Evolutionary conservation across 2,888 invertebrate genomes (phyloP).

Genomic region (Crepidodera aurea): DNA sequence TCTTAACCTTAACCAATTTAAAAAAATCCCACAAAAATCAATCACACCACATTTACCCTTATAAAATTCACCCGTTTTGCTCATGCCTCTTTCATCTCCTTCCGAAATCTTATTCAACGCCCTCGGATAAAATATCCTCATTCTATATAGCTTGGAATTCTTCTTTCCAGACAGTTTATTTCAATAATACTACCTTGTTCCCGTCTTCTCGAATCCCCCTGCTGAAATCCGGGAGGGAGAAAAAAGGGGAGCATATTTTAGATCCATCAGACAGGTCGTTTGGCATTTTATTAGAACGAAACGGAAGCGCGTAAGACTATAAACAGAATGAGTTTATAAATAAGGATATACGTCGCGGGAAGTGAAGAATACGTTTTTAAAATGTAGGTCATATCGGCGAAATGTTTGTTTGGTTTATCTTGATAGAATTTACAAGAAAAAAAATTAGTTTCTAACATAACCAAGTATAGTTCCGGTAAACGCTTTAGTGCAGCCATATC

Average conservation of each 20-base stretch:
- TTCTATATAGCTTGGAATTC: slow-evolving; percentile 40
- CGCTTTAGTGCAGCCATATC: too few relatives aligned
- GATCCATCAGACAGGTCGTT: slow-evolving; percentile 37
- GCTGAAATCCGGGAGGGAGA: background rate
- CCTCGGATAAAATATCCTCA: slow-evolving; percentile 28
- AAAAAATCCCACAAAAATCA: background rate
- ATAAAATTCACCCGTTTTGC: slow-evolving; percentile 25
- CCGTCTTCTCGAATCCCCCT: slow-evolving; percentile 27
- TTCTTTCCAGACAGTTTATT: slow-evolving; percentile 42
- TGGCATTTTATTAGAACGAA: slow-evolving; percentile 39
- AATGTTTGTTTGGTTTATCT: too few relatives aligned
- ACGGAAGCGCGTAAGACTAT: slow-evolving; percentile 37
- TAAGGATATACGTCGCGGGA: slow-evolving; percentile 22
- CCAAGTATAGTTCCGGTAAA: too few relatives aligned
- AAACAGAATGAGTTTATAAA: slow-evolving; percentile 45
- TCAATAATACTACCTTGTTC: slow-evolving; percentile 41
- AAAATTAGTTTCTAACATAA: too few relatives aligned
- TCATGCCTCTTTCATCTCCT: slow-evolving; percentile 44
- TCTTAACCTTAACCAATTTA: too few relatives aligned
- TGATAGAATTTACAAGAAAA: too few relatives aligned
- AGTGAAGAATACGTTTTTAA: background rate
- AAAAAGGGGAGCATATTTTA: slow-evolving; percentile 27
- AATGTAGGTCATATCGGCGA: background rate
- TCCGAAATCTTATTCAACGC: slow-evolving; percentile 45
- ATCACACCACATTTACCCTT: slow-evolving; percentile 14